Percentiles rank a stretch among this genome's conserved stretches.
phyloP scores from a whole-genome alignment of 2,888 invertebrate genomes.

The Athalia circularis region DNA sequence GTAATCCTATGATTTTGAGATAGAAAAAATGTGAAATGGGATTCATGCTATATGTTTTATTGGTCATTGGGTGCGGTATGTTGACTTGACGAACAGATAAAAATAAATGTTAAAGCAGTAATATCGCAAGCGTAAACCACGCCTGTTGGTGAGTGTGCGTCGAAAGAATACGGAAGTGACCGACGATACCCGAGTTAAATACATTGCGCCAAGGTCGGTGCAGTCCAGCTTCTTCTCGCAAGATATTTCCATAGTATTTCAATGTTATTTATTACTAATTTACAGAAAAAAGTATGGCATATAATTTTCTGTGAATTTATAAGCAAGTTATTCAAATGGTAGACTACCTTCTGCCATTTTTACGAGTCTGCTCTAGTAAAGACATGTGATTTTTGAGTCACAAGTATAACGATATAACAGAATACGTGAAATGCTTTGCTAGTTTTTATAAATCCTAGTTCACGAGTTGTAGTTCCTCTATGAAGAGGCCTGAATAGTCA shows the following conservation, averaged over 20 bases:
- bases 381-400: no score
- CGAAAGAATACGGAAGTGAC: constrained; percentile 47
- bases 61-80: constrained; percentile 24
- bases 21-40: background rate
- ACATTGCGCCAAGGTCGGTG: constrained; percentile 53
- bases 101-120: constrained; percentile 48
- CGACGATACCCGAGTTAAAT: constrained; percentile 43
- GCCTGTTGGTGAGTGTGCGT: constrained; percentile 52
- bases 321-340: no score
- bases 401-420: no score
- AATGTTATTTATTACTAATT: background rate
- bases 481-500: no score
- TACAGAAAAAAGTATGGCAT: background rate
- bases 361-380: no score
- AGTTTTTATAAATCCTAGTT: no score
- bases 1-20: background rate
- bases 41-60: constrained; percentile 14
- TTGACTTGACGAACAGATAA: constrained; percentile 43
- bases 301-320: no score
- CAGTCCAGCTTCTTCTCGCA: constrained; percentile 33
- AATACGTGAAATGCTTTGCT: no score
- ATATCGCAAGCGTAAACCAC: constrained; percentile 53
- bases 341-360: no score
- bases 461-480: no score
- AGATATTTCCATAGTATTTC: background rate